Evolutionary conservation across 23 tunicate species (phyloP).

Genomic region (Pegea sp.): DNA sequence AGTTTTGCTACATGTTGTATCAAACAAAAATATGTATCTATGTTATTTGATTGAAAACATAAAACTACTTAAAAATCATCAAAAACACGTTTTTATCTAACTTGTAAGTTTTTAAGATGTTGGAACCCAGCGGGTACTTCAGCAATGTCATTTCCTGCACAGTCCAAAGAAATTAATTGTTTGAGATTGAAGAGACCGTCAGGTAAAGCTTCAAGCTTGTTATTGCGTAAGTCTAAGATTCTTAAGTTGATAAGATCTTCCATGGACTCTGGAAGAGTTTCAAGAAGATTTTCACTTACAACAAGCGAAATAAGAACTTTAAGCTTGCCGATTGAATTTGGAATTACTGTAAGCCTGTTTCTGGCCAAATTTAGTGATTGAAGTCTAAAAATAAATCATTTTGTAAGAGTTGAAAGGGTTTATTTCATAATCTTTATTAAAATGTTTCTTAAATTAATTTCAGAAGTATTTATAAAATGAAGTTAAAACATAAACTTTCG

Average conservation of each 20-base stretch:
- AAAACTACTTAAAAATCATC: no score
- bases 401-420: no score
- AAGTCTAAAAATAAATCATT: conserved; percentile 14
- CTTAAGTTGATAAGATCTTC: conserved; percentile 25
- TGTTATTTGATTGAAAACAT: no score
- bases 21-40: no score
- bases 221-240: conserved; percentile 44
- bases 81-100: no score
- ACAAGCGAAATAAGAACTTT: conserved; percentile 20
- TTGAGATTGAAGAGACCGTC: conserved; percentile 19
- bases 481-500: no score
- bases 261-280: conserved; percentile 26
- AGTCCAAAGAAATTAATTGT: conserved; percentile 44
- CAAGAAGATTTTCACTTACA: conserved; percentile 36
- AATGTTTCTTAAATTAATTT: no score
- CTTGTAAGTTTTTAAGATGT: conserved; percentile 38
- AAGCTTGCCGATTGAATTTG: conserved; percentile 21
- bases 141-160: conserved; percentile 50
- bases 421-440: no score
- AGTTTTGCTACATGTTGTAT: no score
- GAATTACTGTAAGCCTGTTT: conserved; percentile 28
- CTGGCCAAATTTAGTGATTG: conserved; percentile 29
- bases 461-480: no score
- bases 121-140: conserved; percentile 20
- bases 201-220: conserved; percentile 29